Evolutionary conservation across 1,140 invertebrate species (phyloP).

Genomic region (Pseudomyrmex concolor): DNA sequence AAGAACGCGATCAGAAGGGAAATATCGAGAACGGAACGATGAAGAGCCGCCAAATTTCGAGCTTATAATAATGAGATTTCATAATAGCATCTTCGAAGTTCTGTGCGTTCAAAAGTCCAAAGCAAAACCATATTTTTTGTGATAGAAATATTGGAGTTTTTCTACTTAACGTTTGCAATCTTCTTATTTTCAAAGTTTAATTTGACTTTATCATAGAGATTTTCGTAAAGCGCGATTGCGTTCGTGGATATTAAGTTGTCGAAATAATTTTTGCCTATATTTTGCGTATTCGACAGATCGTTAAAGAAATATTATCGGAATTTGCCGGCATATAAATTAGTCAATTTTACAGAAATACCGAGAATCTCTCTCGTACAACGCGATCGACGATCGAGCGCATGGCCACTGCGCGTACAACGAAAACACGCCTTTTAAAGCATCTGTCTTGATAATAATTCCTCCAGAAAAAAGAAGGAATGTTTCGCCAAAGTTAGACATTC

Average conservation of each 20-base stretch:
- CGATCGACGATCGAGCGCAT: slow-evolving; percentile 22
- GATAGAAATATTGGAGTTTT: not conserved
- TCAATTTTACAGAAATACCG: not conserved
- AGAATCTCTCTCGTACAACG: slow-evolving; percentile 15
- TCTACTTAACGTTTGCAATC: not conserved
- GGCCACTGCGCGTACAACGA: slow-evolving; percentile 38
- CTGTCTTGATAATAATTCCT: slow-evolving; percentile 52
- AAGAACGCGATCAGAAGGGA: slow-evolving; percentile 5
- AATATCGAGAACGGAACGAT: slow-evolving; percentile 9
- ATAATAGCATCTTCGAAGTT: slow-evolving; percentile 27
- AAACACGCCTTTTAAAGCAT: slow-evolving; percentile 27
- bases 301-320: slow-evolving; percentile 15
- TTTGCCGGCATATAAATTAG: not conserved
- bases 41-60: slow-evolving; percentile 16
- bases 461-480: slow-evolving; percentile 14
- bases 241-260: slow-evolving; percentile 9
- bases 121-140: not conserved
- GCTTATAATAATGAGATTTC: slow-evolving; percentile 33
- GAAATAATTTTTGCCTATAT: not conserved
- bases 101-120: not conserved
- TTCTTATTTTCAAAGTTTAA: not conserved
- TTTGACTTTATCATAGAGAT: not conserved
- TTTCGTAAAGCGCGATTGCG: not conserved
- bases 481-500: slow-evolving; percentile 61
- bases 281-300: not conserved